Evolutionary conservation across 2,113 vertebrate genomes (phyloP).

Genomic region (Cacatua alba): DNA sequence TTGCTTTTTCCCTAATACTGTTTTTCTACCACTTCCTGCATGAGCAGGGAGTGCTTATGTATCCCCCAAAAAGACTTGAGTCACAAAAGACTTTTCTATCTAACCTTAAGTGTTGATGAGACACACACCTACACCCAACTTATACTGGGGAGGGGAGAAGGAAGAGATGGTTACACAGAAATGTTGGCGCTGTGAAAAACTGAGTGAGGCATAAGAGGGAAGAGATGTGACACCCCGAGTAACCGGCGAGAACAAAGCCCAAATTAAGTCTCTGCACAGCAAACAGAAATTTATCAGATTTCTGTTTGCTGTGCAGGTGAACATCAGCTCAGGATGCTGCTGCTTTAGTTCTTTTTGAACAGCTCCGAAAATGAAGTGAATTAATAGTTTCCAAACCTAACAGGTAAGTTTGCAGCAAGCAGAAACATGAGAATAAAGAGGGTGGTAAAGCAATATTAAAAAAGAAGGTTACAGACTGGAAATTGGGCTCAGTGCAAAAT

Average conservation of each 20-base stretch:
- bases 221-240: background rate
- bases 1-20: background rate
- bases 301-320: too few relatives aligned
- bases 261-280: background rate
- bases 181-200: background rate
- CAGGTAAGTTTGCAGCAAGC: conserved; percentile 45
- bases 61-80: background rate
- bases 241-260: background rate
- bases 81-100: background rate
- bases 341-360: background rate
- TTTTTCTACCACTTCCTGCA: background rate
- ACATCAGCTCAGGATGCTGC: background rate
- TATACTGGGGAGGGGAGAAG: background rate
- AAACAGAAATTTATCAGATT: background rate
- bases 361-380: conserved; percentile 12
- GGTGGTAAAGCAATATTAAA: conserved; percentile 55
- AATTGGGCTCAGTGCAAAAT: conserved; percentile 55
- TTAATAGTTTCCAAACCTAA: conserved; percentile 45
- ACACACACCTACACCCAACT: background rate
- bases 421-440: conserved; percentile 54
- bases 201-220: background rate
- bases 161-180: background rate
- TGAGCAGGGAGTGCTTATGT: background rate
- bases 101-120: background rate
- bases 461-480: conserved; percentile 66